Evolutionary conservation across 2,113 vertebrate genomes (phyloP).

Genomic region (Athene noctua): DNA sequence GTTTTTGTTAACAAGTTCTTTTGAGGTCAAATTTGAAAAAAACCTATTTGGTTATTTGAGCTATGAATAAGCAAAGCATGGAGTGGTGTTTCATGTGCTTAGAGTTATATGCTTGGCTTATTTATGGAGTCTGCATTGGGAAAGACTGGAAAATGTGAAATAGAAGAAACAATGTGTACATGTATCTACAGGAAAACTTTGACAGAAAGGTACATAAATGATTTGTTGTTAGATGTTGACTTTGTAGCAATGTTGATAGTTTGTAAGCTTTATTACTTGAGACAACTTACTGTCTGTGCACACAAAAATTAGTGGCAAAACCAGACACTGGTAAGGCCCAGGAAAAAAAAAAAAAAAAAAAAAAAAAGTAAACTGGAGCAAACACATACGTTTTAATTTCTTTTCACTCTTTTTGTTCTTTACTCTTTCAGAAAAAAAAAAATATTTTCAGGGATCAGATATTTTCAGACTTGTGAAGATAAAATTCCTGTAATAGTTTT

Average conservation of each 20-base stretch:
- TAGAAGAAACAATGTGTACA: not conserved
- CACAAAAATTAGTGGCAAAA: not conserved
- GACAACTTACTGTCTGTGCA: not conserved
- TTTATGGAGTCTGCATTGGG: not conserved
- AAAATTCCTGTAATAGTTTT: not conserved
- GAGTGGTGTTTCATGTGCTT: not conserved
- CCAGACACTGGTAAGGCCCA: not conserved
- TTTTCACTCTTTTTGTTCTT: not conserved
- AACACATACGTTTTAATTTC: not conserved
- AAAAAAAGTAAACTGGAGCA: not conserved
- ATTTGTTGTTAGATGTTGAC: not conserved
- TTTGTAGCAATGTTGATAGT: not conserved
- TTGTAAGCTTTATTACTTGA: not conserved
- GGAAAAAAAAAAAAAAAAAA: not conserved
- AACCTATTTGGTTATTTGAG: not conserved
- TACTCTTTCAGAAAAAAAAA: not conserved
- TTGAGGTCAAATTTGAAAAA: slow-evolving; percentile 1
- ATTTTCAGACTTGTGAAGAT: not conserved
- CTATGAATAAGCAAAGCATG: not conserved
- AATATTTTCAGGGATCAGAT: not conserved
- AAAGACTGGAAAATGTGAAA: not conserved
- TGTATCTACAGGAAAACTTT: not conserved
- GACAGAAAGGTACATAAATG: not conserved
- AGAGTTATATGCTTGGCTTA: not conserved
- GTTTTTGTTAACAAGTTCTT: not conserved